Conservation (phyloP, 2,113 vertebrate genomes). For the Brachypodius melanocephalos region DNA sequence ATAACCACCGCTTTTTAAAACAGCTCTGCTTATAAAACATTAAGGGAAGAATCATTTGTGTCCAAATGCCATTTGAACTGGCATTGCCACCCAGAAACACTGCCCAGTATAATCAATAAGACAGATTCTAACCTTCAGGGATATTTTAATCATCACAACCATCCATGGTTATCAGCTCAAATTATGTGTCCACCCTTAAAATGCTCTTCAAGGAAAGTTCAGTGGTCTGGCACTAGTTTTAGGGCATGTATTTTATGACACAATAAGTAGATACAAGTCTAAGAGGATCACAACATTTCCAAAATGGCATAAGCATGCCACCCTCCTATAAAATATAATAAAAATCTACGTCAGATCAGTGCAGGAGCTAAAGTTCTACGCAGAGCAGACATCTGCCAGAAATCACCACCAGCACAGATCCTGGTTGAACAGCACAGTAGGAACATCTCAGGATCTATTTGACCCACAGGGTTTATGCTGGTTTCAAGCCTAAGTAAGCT, state of each 20-base stretch:
- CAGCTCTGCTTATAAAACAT: not conserved
- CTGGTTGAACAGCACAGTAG: not conserved
- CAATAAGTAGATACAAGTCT: not conserved
- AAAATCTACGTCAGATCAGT: not conserved
- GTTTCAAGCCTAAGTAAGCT: not conserved
- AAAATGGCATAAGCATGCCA: not conserved
- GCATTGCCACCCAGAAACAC: not conserved
- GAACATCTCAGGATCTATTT: not conserved
- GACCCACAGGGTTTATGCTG: not conserved
- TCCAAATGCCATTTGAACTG: slow-evolving; percentile 5
- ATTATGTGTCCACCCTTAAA: not conserved
- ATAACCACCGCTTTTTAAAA: not conserved
- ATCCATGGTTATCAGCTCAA: slow-evolving; percentile 28
- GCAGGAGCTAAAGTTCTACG: not conserved
- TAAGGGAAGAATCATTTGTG: not conserved
- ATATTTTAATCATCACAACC: slow-evolving; percentile 44
- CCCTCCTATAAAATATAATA: not conserved
- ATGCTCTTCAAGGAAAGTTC: not conserved
- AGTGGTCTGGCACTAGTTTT: not conserved
- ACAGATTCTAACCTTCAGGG: slow-evolving; percentile 45
- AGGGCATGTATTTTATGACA: not conserved
- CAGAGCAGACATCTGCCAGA: not conserved
- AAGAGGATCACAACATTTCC: not conserved
- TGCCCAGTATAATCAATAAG: slow-evolving; percentile 30
- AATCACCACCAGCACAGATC: not conserved